Conservation (phyloP, 2,113 vertebrate species). For the Oophaga pumilio region DNA sequence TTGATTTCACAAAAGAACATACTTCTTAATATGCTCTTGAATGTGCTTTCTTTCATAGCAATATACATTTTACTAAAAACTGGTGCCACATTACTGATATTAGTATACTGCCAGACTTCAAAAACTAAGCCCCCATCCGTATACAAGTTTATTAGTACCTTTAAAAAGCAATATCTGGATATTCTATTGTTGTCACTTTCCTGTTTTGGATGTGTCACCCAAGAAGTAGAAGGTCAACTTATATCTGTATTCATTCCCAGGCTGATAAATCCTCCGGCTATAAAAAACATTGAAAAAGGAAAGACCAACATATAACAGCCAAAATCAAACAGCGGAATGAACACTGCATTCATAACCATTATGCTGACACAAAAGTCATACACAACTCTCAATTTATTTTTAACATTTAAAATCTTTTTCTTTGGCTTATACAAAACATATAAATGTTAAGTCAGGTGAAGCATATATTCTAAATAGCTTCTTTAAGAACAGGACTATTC, state of each 20-base stretch:
- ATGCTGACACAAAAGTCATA: slow-evolving; percentile 1
- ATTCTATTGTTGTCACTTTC: slow-evolving; percentile 12
- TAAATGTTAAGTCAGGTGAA: slow-evolving; percentile 37
- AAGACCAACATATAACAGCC: slow-evolving; percentile 30
- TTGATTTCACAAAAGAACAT: not conserved
- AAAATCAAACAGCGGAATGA: slow-evolving; percentile 30
- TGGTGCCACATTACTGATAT: not conserved
- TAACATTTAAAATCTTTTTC: slow-evolving; percentile 18
- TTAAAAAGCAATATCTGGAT: slow-evolving; percentile 20
- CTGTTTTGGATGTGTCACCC: slow-evolving; percentile 16
- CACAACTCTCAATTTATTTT: slow-evolving; percentile 20
- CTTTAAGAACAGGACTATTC: not conserved
- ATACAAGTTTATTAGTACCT: slow-evolving; percentile 20
- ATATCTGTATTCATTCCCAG: slow-evolving; percentile 25
- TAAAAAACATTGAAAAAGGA: slow-evolving; percentile 38
- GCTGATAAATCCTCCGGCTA: slow-evolving; percentile 39
- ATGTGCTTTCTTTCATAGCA: not conserved
- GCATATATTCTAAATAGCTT: slow-evolving; percentile 40
- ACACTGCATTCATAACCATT: slow-evolving; percentile 37
- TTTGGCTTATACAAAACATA: slow-evolving; percentile 21
- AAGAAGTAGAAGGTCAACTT: slow-evolving; percentile 24
- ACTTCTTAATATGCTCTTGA: not conserved
- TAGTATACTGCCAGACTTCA: not conserved
- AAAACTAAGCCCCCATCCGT: not conserved
- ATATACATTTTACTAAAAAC: not conserved